Percentiles rank a stretch among this genome's conserved stretches.
phyloP scores from a whole-genome alignment of 1,140 invertebrate species.

The Drosophila subpulchrella region DNA sequence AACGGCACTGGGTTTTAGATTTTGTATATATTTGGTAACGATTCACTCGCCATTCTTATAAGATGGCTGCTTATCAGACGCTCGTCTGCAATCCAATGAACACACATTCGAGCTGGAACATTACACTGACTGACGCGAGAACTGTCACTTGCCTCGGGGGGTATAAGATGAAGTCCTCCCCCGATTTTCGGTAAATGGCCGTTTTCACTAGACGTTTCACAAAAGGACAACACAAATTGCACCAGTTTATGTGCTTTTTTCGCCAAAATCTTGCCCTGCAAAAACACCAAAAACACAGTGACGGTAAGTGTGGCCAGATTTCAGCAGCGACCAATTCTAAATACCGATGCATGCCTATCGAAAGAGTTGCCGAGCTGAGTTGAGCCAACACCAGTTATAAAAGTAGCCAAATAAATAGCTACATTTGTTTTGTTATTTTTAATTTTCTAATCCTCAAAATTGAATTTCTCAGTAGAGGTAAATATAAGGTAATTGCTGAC shows the following conservation, averaged over 20 bases:
- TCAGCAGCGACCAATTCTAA: not conserved
- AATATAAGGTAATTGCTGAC: no score
- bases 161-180: not conserved
- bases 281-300: conserved; percentile 24
- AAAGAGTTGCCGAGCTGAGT: not conserved
- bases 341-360: not conserved
- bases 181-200: not conserved
- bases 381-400: not conserved
- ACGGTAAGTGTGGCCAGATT: conserved; percentile 6
- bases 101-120: conserved; percentile 21
- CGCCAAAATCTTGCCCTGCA: conserved; percentile 21
- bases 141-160: not conserved
- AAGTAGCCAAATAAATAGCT: not conserved
- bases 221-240: conserved; percentile 9
- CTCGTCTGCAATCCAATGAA: conserved; percentile 6
- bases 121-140: not conserved
- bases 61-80: conserved; percentile 38
- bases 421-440: not conserved
- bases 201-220: conserved; percentile 1
- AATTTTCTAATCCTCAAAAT: no score
- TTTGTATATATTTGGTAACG: conserved; percentile 2
- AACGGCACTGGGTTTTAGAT: not conserved
- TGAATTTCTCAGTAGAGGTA: no score
- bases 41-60: conserved; percentile 27
- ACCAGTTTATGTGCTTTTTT: conserved; percentile 13